Percentiles rank a stretch among this genome's conserved stretches.
phyloP scores from a whole-genome alignment of 2,113 vertebrate genomes.

The Hoplias malabaricus region DNA sequence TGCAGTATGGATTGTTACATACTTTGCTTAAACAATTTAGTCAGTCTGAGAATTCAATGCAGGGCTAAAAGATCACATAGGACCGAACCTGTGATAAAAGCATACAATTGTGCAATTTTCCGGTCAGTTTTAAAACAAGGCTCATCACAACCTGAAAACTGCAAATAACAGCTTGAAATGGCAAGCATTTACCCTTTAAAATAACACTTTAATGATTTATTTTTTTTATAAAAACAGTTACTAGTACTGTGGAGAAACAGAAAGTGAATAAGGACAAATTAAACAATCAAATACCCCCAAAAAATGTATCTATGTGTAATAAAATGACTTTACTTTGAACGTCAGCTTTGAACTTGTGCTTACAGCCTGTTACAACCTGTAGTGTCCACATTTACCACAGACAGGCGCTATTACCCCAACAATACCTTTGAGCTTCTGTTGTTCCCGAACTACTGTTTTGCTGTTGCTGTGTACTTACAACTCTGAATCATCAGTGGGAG shows the following conservation, averaged over 20 bases:
- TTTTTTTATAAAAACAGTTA: not conserved
- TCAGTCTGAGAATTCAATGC: no score
- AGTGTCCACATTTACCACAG: slow-evolving; percentile 3
- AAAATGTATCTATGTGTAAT: not conserved
- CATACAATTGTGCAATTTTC: not conserved
- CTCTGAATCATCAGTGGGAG: not conserved
- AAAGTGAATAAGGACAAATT: not conserved
- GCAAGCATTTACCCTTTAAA: slow-evolving; percentile 4
- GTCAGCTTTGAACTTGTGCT: not conserved
- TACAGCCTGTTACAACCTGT: not conserved
- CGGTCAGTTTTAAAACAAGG: not conserved
- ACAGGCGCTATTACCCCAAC: not conserved
- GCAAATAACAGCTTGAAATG: not conserved
- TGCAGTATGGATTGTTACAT: not conserved
- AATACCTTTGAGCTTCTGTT: not conserved
- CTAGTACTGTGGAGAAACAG: no score
- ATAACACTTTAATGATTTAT: slow-evolving; percentile 32
- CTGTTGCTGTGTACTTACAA: not conserved
- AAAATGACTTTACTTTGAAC: slow-evolving; percentile 21
- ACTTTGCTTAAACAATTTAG: not conserved
- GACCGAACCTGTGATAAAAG: not conserved
- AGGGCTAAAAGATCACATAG: no score
- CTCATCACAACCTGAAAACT: not conserved
- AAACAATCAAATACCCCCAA: not conserved
- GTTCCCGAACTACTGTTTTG: not conserved